Percentiles rank a stretch among this genome's conserved stretches.
Conservation (phyloP, 1,140 invertebrate species). For the Gerris buenoi region DNA sequence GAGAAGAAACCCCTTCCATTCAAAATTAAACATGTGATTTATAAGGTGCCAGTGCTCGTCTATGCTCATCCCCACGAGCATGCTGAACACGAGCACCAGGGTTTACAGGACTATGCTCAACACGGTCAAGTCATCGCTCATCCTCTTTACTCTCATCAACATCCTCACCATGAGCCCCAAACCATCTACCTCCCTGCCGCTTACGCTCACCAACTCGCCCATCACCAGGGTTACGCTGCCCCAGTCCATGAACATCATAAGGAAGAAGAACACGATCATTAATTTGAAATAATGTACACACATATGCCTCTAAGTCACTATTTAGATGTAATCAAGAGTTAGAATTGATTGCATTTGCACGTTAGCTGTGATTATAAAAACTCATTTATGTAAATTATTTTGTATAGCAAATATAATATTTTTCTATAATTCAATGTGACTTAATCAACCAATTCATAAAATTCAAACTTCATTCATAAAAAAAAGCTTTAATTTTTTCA, state of each 20-base stretch:
- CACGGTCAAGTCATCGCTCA: neutral
- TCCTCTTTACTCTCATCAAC: neutral
- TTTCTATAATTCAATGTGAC: too few species aligned
- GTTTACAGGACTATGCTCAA: neutral
- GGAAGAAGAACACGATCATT: neutral
- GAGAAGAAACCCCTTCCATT: neutral
- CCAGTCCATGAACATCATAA: neutral
- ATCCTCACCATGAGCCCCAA: neutral
- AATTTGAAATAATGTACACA: too few species aligned
- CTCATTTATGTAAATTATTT: too few species aligned
- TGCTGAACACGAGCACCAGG: neutral
- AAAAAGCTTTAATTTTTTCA: too few species aligned
- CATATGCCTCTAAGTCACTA: too few species aligned
- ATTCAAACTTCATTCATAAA: too few species aligned
- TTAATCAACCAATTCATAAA: too few species aligned
- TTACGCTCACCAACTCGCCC: neutral
- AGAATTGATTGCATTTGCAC: too few species aligned
- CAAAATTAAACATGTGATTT: neutral
- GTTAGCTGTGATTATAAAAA: too few species aligned
- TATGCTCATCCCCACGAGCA: neutral
- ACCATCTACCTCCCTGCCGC: neutral
- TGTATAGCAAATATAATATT: too few species aligned
- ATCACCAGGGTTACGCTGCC: neutral
- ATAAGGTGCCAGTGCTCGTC: neutral
- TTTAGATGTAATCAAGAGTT: too few species aligned